These are phyloP conservation scores for Elgaria multicarinata DNA, from an alignment of 2,113 vertebrate species.

Conservation along the genomic window DNA sequence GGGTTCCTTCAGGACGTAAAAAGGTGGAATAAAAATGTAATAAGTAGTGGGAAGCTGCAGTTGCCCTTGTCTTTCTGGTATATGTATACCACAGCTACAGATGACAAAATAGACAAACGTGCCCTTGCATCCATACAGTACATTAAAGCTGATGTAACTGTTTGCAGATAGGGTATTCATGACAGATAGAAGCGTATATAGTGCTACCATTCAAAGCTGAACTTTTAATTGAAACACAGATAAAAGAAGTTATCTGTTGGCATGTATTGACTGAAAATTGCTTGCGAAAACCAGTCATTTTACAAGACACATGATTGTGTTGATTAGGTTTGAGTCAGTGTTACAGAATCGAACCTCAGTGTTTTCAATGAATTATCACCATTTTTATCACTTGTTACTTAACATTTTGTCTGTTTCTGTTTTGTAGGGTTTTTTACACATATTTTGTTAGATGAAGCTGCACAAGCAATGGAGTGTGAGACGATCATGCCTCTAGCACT, in stretches of 20 bases:
- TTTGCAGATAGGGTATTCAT: neutral
- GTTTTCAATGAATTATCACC: neutral
- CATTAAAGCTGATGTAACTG: neutral
- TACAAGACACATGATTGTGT: neutral
- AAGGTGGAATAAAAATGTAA: no score
- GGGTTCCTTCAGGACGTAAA: no score
- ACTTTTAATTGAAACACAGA: neutral
- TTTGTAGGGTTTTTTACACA: conserved; percentile 93
- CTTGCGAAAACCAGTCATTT: conserved; percentile 3
- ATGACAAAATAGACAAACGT: neutral
- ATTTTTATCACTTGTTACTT: conserved; percentile 51
- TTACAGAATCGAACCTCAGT: neutral
- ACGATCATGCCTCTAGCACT: conserved; percentile 98
- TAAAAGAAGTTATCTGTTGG: neutral
- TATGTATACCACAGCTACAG: no score
- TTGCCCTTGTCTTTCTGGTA: neutral
- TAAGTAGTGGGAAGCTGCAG: neutral
- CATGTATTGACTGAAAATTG: neutral
- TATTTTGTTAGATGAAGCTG: conserved; percentile 97
- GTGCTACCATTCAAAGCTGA: neutral
- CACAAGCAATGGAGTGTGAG: conserved; percentile 99
- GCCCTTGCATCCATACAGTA: no score
- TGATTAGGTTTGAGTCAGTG: conserved; percentile 18
- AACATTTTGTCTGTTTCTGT: conserved; percentile 54
- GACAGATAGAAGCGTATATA: neutral